Base-by-base conservation (phyloP, 2,888 invertebrate species). In the Pandemis cinnamomeana region DNA sequence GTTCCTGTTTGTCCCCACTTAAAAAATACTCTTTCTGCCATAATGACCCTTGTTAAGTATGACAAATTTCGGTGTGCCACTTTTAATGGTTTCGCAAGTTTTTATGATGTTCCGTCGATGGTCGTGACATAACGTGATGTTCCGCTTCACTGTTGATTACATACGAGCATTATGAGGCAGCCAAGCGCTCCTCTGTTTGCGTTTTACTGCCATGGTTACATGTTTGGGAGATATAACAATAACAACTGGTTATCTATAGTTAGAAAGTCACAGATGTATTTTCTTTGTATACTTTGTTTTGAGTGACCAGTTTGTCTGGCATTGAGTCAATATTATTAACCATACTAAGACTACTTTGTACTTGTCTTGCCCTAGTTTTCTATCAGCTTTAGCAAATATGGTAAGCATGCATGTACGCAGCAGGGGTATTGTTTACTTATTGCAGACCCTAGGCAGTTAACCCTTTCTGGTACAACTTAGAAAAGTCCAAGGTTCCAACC, bases 61-160 rank as follows among this genome's bases (percentile, higher is more conserved):
- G 61, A 51, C 73, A 72, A 76, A 78, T 64, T 66, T 64, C 48
- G 71, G 74, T 84, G 86, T 83, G 79, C 87, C 73, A 89, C 88
- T 88, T 89, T 84, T 78, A 55, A 44, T 4, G 7, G 78, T 87
- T 86, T 88, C 84, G 82, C 81, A 88, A 88, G 74, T 71, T 58
- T 51, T 64, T 10, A 60, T 67, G 72, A 70, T 70, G 61, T 60
- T 71, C 48, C 67, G 27, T 63, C 71, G 71, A 75, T 63, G 80
- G 69, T 69, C 73, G 75, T 83, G 83, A 84, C 83, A 84, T 84
- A 83, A 85, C 69, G 48, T 75, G 42, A 68, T 74, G 70, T 69
- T 74, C 67, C 68, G 62, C 75, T 75, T 67, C 41, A 67, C 20
- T 58, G 72, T 64, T 42, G 48, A 58, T 73, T 73, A 69, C 73